These are phyloP conservation scores for Trissoscelio sp. DNA, from an alignment of 2,888 invertebrate genomes.

Conservation along the genomic window DNA sequence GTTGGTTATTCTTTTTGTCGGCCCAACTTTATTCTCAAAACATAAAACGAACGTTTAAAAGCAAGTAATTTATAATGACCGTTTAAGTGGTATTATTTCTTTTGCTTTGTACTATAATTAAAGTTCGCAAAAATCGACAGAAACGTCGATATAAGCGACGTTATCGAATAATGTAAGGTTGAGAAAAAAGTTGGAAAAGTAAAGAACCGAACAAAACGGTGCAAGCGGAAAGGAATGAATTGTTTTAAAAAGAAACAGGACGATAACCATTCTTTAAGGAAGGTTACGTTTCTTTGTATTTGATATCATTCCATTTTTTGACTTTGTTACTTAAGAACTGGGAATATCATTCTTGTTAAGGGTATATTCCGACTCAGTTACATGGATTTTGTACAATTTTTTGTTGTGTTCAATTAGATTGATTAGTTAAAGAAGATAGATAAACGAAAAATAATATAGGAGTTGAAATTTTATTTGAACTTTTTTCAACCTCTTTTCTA, in stretches of 20 bases:
- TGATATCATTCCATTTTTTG: slow-evolving; percentile 37
- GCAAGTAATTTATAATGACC: slow-evolving; percentile 42
- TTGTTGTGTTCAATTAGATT: too few species aligned
- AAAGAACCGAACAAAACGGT: slow-evolving; percentile 26
- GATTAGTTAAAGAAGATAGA: too few species aligned
- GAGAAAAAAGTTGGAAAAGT: slow-evolving; percentile 27
- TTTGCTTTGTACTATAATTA: slow-evolving; percentile 53
- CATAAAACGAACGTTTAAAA: not conserved
- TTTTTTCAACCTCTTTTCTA: too few species aligned
- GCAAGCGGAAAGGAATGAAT: slow-evolving; percentile 34
- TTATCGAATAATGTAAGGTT: slow-evolving; percentile 49
- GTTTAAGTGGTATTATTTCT: slow-evolving; percentile 45
- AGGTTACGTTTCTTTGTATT: slow-evolving; percentile 45
- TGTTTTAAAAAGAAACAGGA: slow-evolving; percentile 40
- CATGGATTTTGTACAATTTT: slow-evolving; percentile 7
- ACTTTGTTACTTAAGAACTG: slow-evolving; percentile 30
- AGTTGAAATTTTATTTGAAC: too few species aligned
- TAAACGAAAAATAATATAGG: too few species aligned
- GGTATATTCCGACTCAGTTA: slow-evolving; percentile 30
- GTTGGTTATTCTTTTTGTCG: not conserved
- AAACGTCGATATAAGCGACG: slow-evolving; percentile 44
- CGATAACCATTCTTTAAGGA: slow-evolving; percentile 16
- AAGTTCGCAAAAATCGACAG: slow-evolving; percentile 44
- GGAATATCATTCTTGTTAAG: slow-evolving; percentile 30
- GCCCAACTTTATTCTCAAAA: slow-evolving; percentile 6